A percentile compares a stretch with the other conserved stretches of the same genome.
These are phyloP conservation scores for Iselma pallidipennis DNA, from an alignment of 2,888 invertebrate genomes.

Conservation along the genomic window DNA sequence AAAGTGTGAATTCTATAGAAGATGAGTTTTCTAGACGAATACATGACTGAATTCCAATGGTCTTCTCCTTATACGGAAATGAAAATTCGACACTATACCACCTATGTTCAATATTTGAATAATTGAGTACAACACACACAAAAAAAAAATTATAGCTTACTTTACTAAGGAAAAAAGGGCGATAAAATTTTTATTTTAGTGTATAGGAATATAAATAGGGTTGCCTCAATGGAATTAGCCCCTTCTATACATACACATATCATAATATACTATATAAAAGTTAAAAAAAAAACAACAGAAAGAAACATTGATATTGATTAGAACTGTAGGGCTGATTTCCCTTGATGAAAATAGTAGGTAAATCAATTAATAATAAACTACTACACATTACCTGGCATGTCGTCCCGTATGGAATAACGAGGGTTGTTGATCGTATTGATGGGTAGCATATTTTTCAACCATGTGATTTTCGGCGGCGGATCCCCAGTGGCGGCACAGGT, in stretches of 20 bases:
- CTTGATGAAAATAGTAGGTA: constrained; percentile 5
- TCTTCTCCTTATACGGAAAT: neutral
- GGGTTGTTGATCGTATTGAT: constrained; percentile 81
- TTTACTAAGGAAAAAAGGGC: neutral
- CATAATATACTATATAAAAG: neutral
- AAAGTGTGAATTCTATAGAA: constrained; percentile 13
- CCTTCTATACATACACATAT: neutral
- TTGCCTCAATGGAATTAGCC: neutral
- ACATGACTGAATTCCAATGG: constrained; percentile 11
- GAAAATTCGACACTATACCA: neutral
- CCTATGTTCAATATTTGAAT: neutral
- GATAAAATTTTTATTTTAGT: neutral
- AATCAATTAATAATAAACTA: constrained; percentile 16
- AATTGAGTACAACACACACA: neutral
- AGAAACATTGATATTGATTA: neutral
- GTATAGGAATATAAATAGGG: neutral
- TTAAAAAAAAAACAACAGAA: neutral
- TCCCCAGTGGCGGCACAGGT: constrained; percentile 87
- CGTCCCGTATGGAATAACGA: constrained; percentile 81
- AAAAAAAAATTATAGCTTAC: neutral
- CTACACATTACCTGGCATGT: constrained; percentile 68
- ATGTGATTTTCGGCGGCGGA: constrained; percentile 81
- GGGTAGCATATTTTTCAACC: constrained; percentile 93
- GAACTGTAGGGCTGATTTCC: constrained; percentile 16
- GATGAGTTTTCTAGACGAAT: constrained; percentile 19